Base-by-base conservation (phyloP, 1,140 invertebrate species). In the Anastrepha obliqua region DNA sequence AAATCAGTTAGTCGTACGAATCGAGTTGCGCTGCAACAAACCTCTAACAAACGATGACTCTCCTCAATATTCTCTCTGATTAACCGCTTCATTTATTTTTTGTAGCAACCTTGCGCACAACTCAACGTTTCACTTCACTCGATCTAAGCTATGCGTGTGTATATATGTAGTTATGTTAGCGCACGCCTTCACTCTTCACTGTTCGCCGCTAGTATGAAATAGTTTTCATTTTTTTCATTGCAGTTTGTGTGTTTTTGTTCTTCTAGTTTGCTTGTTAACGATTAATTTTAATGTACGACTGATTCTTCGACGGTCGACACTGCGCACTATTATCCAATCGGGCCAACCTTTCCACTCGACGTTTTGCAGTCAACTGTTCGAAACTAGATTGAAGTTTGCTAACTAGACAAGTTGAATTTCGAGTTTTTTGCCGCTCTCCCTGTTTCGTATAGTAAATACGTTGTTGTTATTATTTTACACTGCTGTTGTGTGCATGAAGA, bases 351-450 rank as follows among this genome's bases (percentile, higher is more conserved):
- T 92, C 90, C 91, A 92, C 91, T 92, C 91, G 90, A 93, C 90
- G 91, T 88, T 92, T 92, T 90, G 89, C 90, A 92, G 90, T 91
- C 91, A 92, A 92, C 91, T 92, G 91, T 91, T 92, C 91, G 91
- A 92, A 93, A 93, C 92, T 92, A 92, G 92, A 92, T 92, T 93
- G 92, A 91, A 92, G 91, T 92, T 92, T 93, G 91, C 92, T 93
- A 93, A 93, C 92, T 93, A 93, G 92, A 93, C 92, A 93, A 91
- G 92, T 93, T 91, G 91, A 92, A 92, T 92, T 92, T 92, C 92
- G 89, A 91, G 91, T 91, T 91, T 87, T 90, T 81, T 81, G 47
- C 74, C 47, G 74, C 74, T 51, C 74, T 55, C 74, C n/a, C 74
- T 55, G 20, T n/a, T 51, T 55, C 44, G 17, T 20, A 15, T 20